These are phyloP conservation scores for Aelia acuminata DNA, from an alignment of 2,888 invertebrate genomes.

Conservation along the genomic window DNA sequence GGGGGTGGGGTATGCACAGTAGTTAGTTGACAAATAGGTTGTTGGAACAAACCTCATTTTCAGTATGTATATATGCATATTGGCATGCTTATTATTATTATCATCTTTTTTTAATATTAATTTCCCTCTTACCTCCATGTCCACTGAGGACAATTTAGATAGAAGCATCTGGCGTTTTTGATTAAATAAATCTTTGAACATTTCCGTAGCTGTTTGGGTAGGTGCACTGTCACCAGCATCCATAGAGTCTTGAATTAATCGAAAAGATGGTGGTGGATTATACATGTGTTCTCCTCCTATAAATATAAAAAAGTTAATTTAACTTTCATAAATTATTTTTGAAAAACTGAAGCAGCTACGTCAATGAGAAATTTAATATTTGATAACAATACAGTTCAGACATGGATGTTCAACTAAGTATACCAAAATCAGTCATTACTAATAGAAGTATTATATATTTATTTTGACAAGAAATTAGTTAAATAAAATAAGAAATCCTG, in stretches of 20 bases:
- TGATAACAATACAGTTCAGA: not conserved
- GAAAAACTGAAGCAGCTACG: not conserved
- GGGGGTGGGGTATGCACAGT: too few relatives aligned
- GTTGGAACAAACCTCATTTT: too few relatives aligned
- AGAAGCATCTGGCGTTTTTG: slow-evolving; percentile 91
- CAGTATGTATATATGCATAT: too few relatives aligned
- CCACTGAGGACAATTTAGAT: slow-evolving; percentile 90
- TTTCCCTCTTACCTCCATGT: slow-evolving; percentile 83
- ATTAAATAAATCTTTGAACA: slow-evolving; percentile 93
- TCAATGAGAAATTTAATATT: not conserved
- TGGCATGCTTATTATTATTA: too few relatives aligned
- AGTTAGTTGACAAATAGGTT: too few relatives aligned
- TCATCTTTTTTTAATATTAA: not conserved
- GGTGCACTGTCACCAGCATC: slow-evolving; percentile 73
- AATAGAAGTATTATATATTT: not conserved
- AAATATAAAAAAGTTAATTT: too few relatives aligned
- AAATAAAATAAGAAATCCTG: not conserved
- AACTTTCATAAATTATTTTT: not conserved
- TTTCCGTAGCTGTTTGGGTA: slow-evolving; percentile 85
- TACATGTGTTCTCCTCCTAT: slow-evolving; percentile 61
- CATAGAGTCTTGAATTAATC: slow-evolving; percentile 72
- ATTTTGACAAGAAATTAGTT: not conserved
- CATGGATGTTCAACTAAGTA: not conserved
- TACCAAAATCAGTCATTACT: too few relatives aligned
- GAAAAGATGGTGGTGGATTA: slow-evolving; percentile 73